Evolutionary conservation across 2,888 invertebrate genomes (phyloP), one percentile per base, ranked within the genome.

Genomic region (Clostera curtula): DNA sequence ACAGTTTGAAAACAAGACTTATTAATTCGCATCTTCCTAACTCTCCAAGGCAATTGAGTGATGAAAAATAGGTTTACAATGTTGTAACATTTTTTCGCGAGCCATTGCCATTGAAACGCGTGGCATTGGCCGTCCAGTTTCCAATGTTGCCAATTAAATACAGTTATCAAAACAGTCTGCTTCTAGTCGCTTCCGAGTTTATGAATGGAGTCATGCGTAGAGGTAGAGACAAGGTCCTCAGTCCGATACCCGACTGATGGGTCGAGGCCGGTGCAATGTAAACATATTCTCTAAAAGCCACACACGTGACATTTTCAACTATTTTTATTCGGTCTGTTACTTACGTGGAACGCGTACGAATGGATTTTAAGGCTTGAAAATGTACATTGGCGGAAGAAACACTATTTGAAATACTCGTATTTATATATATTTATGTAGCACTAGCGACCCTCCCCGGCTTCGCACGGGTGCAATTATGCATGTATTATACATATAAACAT

Each of bases 141-240:
- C 26, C 22, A 31, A 44, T 34, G 36, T 14, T 25, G 19, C n/a
- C 20, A 34, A 41, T 41, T 36, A 19, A 31, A 23, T 27, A 25
- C 24, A 11, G 25, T 19, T 27, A 36, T 41, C 30, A 34, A 39
- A 34, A 42, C 29, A 31, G 33, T 36, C 19, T 15, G 9, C 13
- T 20, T 31, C 10, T 29, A 31, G 19, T 25, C 26, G 21, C 35
- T 25, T 37, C 26, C 21, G 22, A 33, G 31, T 29, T 45, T 43
- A 48, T 50, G 45, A 50, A 50, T 51, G 51, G 31, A 48, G 24
- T 27, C 23, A 15, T 24, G 25, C 27, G 36, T 46, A 34, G 41
- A 34, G 21, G 20, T 12, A 32, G 29, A 24, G 36, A 41, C 51
- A 50, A 51, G 49, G 51, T 31, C 33, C 5, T n/a, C n/a, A n/a